These are phyloP conservation scores for Mythimna vitellina DNA, from an alignment of 2,888 invertebrate genomes.

Conservation along the genomic window DNA sequence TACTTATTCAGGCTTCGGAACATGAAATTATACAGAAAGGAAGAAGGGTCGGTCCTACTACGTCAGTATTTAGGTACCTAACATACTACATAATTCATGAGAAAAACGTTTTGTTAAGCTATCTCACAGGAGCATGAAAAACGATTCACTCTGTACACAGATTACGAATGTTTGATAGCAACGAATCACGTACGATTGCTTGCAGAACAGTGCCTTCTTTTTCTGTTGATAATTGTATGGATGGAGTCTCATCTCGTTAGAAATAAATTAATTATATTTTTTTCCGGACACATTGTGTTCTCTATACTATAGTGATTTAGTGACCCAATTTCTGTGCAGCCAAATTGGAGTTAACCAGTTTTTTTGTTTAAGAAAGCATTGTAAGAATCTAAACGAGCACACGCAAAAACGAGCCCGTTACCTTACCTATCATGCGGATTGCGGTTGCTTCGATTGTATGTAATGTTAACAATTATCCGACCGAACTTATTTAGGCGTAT, in stretches of 20 bases:
- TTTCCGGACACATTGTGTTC: constrained; percentile 67
- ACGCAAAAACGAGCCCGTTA: constrained; percentile 81
- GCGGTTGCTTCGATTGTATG: constrained; percentile 79
- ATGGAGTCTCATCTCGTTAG: constrained; percentile 61
- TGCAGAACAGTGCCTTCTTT: constrained; percentile 40
- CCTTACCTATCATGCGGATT: constrained; percentile 73
- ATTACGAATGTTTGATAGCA: constrained; percentile 51
- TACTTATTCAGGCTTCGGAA: constrained; percentile 85
- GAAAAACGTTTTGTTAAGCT: constrained; percentile 60
- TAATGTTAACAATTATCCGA: constrained; percentile 77
- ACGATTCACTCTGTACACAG: constrained; percentile 48
- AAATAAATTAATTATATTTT: constrained; percentile 67
- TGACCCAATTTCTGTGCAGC: constrained; percentile 74
- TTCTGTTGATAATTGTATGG: constrained; percentile 53
- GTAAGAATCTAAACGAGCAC: constrained; percentile 74
- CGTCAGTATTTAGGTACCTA: constrained; percentile 57
- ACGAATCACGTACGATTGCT: constrained; percentile 49
- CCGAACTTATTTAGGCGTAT: constrained; percentile 67
- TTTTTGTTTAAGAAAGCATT: constrained; percentile 76
- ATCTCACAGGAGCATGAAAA: constrained; percentile 52
- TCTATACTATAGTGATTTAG: constrained; percentile 66
- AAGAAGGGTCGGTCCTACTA: constrained; percentile 77
- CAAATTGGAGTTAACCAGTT: constrained; percentile 75
- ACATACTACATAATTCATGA: constrained; percentile 77
- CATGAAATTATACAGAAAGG: constrained; percentile 83